phyloP scores from a whole-genome alignment of 2,113 vertebrate species.

The Mustela nigripes region DNA sequence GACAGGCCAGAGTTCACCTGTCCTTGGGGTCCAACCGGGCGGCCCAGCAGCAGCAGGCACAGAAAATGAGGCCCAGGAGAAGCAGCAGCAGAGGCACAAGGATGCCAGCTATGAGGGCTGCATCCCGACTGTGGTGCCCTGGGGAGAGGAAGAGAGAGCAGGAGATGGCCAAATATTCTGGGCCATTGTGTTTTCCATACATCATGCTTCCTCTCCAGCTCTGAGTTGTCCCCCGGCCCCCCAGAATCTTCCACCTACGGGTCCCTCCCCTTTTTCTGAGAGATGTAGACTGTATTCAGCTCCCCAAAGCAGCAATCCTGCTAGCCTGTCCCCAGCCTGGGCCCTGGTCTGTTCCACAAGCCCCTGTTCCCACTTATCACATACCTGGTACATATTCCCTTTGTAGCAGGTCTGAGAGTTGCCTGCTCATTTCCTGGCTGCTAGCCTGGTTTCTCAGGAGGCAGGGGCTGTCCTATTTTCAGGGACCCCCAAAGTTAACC shows the following conservation, averaged over 20 bases:
- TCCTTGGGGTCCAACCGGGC: slow-evolving; percentile 88
- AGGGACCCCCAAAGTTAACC: background rate
- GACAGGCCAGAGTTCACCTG: slow-evolving; percentile 85
- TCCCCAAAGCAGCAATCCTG: background rate
- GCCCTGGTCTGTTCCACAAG: background rate
- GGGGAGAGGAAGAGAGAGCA: accelerated
- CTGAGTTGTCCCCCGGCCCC: background rate
- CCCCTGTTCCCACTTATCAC: background rate
- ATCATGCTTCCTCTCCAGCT: background rate
- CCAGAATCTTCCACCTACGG: background rate
- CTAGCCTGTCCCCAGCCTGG: background rate
- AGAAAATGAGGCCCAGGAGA: slow-evolving; percentile 83
- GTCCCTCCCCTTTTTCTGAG: background rate
- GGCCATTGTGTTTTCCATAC: background rate
- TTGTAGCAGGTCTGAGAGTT: background rate
- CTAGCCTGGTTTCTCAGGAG: background rate
- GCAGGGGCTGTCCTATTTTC: background rate
- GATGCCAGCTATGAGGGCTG: slow-evolving; percentile 88
- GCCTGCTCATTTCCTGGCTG: background rate
- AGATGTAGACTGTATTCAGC: background rate
- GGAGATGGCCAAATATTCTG: accelerated
- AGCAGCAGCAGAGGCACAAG: slow-evolving; percentile 91
- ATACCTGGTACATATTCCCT: background rate
- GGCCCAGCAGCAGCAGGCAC: slow-evolving; percentile 89
- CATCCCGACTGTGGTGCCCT: slow-evolving; percentile 84